Evolutionary conservation across 2,113 vertebrate genomes (phyloP).

Genomic region (Greenwoodochromis staneri): DNA sequence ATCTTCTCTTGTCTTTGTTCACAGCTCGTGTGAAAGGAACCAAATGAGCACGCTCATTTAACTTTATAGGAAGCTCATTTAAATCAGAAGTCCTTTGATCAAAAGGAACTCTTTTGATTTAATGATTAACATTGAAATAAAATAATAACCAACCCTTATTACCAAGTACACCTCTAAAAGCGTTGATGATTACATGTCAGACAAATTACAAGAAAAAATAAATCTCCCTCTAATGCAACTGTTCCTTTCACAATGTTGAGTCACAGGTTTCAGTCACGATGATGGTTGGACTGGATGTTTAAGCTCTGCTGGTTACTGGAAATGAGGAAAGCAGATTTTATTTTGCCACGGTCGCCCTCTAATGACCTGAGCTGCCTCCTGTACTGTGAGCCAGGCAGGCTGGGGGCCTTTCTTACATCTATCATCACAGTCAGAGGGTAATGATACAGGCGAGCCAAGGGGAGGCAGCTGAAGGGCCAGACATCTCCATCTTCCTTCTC

Average conservation of each 20-base stretch:
- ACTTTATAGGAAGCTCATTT: background rate
- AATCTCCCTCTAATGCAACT: background rate
- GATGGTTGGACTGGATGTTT: background rate
- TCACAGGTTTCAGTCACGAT: background rate
- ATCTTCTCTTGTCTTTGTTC: background rate
- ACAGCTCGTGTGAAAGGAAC: background rate
- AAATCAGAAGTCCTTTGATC: background rate
- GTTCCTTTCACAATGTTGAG: background rate
- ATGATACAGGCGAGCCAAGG: conserved; percentile 20
- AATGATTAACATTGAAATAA: background rate
- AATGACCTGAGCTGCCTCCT: conserved; percentile 26
- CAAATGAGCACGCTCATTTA: background rate
- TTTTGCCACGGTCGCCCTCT: background rate
- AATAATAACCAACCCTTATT: background rate
- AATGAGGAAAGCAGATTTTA: background rate
- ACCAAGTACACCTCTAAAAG: background rate
- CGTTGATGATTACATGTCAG: background rate
- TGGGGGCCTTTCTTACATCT: conserved; percentile 3
- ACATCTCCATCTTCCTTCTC: conserved; percentile 31
- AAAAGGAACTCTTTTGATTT: background rate
- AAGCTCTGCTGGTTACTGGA: background rate
- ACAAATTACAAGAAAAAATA: background rate
- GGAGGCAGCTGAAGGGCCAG: background rate
- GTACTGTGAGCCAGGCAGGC: conserved; percentile 7
- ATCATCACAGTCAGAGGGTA: conserved; percentile 34